Percentiles rank a stretch among this genome's conserved stretches.
phyloP scores from a whole-genome alignment of 2,888 invertebrate genomes.

The Malthinus seriepunctatus region DNA sequence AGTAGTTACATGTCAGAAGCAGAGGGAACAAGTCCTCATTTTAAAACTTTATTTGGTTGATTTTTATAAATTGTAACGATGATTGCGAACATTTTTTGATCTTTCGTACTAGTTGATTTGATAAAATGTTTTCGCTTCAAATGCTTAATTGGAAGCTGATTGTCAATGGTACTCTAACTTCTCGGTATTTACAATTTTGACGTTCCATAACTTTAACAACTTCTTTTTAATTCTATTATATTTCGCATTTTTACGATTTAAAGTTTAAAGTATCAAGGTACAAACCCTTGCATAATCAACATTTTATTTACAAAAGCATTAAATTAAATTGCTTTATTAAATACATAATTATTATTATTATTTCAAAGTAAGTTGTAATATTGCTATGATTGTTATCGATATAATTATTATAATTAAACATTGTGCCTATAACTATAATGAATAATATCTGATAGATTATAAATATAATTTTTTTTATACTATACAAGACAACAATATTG shows the following conservation, averaged over 20 bases:
- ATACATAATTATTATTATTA: too few relatives aligned
- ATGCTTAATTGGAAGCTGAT: slow-evolving; percentile 46
- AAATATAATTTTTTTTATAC: too few relatives aligned
- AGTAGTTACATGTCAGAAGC: slow-evolving; percentile 36
- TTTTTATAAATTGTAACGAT: slow-evolving; percentile 46
- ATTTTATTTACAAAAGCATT: slow-evolving; percentile 2
- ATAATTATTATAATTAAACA: too few relatives aligned
- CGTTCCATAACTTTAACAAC: slow-evolving; percentile 22
- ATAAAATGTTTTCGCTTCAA: slow-evolving; percentile 41
- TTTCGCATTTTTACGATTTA: slow-evolving; percentile 12
- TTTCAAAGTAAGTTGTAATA: too few relatives aligned
- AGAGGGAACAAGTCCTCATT: slow-evolving; percentile 45
- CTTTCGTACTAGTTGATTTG: slow-evolving; percentile 42
- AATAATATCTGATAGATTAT: too few relatives aligned
- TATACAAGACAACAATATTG: too few relatives aligned
- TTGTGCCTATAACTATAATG: too few relatives aligned
- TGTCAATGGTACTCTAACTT: slow-evolving; percentile 36
- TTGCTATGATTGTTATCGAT: too few relatives aligned
- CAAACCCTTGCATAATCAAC: slow-evolving; percentile 6
- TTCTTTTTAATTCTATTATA: slow-evolving; percentile 18
- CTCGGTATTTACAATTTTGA: slow-evolving; percentile 32
- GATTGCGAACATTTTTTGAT: slow-evolving; percentile 42
- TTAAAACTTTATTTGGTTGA: slow-evolving; percentile 43
- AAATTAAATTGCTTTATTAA: too few relatives aligned
- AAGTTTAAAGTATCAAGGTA: slow-evolving; percentile 19